Conservation (phyloP, 2,797 vertebrate species). For the Brachyalestes nurse region DNA sequence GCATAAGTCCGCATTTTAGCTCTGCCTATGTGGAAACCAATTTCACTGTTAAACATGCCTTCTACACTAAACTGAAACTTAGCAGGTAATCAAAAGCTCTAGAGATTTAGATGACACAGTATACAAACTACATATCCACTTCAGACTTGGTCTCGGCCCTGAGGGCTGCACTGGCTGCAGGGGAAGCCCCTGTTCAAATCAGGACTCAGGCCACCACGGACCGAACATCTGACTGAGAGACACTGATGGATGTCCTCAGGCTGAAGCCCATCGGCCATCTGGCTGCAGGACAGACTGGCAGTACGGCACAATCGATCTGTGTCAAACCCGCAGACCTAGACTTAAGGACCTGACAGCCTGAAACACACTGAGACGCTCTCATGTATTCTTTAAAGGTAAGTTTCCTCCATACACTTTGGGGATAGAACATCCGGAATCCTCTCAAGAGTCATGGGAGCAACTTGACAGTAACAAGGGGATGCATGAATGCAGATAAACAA, state of each 20-base stretch:
- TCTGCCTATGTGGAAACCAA: background rate
- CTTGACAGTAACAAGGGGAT: background rate
- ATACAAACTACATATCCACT: constrained; percentile 45
- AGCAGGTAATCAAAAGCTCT: background rate
- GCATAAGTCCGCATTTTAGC: background rate
- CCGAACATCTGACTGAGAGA: constrained; percentile 73
- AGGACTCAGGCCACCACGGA: constrained; percentile 60
- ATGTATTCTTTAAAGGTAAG: background rate
- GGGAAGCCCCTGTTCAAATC: constrained; percentile 1
- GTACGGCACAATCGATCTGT: constrained; percentile 68
- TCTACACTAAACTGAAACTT: background rate
- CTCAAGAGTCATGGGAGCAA: background rate
- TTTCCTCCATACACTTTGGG: background rate
- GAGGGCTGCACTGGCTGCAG: constrained; percentile 14
- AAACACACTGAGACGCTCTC: background rate
- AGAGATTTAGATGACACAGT: background rate
- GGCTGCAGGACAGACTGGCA: constrained; percentile 61
- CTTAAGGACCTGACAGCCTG: background rate
- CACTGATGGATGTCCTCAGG: constrained; percentile 76
- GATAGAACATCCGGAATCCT: background rate
- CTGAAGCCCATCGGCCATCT: constrained; percentile 63
- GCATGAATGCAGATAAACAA: background rate
- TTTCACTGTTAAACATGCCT: background rate
- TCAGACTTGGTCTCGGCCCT: constrained; percentile 55
- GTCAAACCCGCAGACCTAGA: constrained; percentile 62